Conservation (phyloP, 1,140 invertebrate species). For the Megalopta genalis region DNA sequence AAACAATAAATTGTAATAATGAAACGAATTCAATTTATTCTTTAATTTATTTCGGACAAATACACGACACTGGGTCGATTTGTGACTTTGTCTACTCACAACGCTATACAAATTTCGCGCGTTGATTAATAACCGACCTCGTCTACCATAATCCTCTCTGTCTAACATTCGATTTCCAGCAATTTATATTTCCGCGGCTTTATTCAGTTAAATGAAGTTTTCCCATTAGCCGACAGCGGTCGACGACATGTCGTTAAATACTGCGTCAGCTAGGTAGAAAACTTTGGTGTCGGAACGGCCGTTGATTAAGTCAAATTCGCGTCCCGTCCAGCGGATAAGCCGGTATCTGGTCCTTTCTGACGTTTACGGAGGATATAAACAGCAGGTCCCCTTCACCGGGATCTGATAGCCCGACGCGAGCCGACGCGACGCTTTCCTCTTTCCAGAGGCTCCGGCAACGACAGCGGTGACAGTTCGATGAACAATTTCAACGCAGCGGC, state of each 20-base stretch:
- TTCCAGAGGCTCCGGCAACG: not conserved
- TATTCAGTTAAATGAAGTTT: not conserved
- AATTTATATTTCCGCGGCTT: no score
- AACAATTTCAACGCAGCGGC: constrained; percentile 49
- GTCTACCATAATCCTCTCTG: no score
- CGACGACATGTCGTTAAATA: not conserved
- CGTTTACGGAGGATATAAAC: constrained; percentile 37
- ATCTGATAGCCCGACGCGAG: not conserved
- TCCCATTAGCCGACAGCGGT: not conserved
- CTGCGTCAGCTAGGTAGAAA: not conserved
- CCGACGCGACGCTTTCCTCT: not conserved
- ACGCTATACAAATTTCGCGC: no score
- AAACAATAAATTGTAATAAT: no score
- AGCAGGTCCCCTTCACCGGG: not conserved
- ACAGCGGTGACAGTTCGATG: constrained; percentile 28
- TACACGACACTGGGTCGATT: no score
- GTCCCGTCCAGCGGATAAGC: constrained; percentile 26
- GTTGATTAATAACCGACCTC: no score
- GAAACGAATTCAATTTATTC: no score
- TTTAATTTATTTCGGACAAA: no score
- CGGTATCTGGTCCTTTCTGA: constrained; percentile 8
- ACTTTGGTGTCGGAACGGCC: not conserved
- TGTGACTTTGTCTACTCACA: no score
- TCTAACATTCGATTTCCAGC: no score
- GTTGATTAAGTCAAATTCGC: not conserved